Base-by-base conservation (phyloP, 53 echinoderm and acorn worm species). In the Crossaster papposus region DNA sequence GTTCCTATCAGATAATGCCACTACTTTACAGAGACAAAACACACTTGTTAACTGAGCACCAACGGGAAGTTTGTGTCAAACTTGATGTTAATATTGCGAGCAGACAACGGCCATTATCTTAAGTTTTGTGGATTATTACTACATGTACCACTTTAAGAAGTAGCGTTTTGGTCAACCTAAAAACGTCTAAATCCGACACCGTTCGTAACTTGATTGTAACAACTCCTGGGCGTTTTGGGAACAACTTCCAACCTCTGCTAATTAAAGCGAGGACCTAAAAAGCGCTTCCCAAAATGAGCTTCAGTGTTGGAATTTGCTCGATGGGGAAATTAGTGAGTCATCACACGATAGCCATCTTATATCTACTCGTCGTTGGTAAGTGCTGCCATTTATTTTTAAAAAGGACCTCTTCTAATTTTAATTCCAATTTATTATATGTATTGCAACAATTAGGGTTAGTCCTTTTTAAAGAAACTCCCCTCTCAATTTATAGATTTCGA, bases 341-440 rank as follows among this genome's bases (percentile, higher is more conserved):
- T 20, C 81, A 81, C 9, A 8, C 11, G 32, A 34, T 81, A 5
- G 26, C 30, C 23, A 81, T 81, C 34, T 23, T 23, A 2, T 35
- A 31, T 33, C 18, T 81, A 32, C 12, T 62, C 64, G 32, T 31
- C 58, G 20, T 81, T 22, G 81, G 81, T 81, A 81, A 81, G 81
- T 81, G 63, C 14, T 1, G 34, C 23, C 54, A 64, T 81, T 33
- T 33, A 36, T 33, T 8, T n/a, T n/a, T n/a, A n/a, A n/a, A n/a
- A 68, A 10, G 18, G 23, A 10, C n/a, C 68, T 23, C 17, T 3
- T 68, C 24, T 68, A 26, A 24, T 26, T 68, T 20, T 6, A 4
- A 4, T 14, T 20, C 22, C 14, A 14, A 58, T 58, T 3, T 3
- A 58, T 58, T 58, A 0, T 4, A 20, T 18, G 12, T 17, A 15